Conservation (phyloP, 2,797 vertebrate genomes). For the Meriones psammophilus region DNA sequence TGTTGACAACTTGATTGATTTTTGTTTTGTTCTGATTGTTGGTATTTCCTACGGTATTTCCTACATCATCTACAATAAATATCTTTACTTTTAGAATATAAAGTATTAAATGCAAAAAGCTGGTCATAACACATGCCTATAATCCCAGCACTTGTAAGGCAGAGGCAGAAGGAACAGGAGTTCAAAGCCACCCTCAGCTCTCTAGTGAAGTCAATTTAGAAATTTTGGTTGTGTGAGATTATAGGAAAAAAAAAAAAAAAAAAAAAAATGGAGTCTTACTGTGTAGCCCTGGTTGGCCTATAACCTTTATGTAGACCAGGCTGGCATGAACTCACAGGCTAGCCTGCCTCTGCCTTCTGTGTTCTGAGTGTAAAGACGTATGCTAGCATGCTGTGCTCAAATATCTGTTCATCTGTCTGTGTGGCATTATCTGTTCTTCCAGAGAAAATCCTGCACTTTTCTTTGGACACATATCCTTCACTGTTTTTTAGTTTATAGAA, state of each 20-base stretch:
- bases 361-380: neutral
- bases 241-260: neutral
- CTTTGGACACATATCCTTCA: neutral
- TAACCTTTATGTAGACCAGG: neutral
- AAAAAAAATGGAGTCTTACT: too few relatives aligned
- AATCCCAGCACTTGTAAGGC: neutral
- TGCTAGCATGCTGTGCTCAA: neutral
- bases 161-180: neutral
- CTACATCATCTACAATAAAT: slow-evolving; percentile 9
- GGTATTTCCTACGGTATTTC: slow-evolving; percentile 45
- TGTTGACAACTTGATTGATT: slow-evolving; percentile 8
- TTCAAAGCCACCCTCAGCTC: neutral
- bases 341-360: neutral
- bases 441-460: neutral
- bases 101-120: neutral
- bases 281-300: neutral
- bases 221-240: neutral
- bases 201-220: neutral
- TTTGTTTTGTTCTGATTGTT: slow-evolving; percentile 50
- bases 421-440: neutral
- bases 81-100: slow-evolving; percentile 50
- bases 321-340: neutral
- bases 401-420: slow-evolving; percentile 29
- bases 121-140: neutral
- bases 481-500: neutral